Evolutionary conservation across 2,113 vertebrate species (phyloP).

Genomic region (Peromyscus californicus): DNA sequence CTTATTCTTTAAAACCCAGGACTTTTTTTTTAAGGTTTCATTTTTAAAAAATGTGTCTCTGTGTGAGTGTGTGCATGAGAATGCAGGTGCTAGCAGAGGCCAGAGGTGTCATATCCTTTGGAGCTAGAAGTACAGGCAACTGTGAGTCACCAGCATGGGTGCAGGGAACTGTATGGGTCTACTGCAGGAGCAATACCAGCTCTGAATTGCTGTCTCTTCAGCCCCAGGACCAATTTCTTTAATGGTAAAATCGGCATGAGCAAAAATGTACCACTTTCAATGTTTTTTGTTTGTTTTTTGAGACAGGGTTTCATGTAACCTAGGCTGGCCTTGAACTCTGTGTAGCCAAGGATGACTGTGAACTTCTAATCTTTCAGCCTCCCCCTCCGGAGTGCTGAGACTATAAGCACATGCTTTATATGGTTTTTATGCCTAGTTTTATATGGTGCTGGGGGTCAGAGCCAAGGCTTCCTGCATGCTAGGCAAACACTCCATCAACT

Average conservation of each 20-base stretch:
- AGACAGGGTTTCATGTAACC: no score
- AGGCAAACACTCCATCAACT: background rate
- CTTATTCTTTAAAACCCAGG: background rate
- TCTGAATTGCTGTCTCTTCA: background rate
- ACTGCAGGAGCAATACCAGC: background rate
- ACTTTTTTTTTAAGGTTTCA: background rate
- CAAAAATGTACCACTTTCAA: background rate
- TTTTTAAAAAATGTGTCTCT: background rate
- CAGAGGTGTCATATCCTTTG: background rate
- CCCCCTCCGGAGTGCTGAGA: background rate
- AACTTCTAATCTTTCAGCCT: background rate
- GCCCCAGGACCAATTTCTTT: background rate
- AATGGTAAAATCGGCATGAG: background rate
- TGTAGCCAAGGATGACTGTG: no score
- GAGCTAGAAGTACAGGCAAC: background rate
- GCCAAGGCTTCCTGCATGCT: background rate
- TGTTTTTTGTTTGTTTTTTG: background rate
- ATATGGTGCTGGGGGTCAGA: background rate
- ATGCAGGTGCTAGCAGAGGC: background rate
- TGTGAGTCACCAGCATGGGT: background rate
- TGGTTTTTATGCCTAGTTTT: background rate
- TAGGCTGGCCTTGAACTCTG: background rate
- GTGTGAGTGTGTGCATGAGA: background rate
- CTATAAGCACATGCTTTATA: background rate
- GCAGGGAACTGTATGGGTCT: background rate